Percentiles rank a stretch among this genome's conserved stretches.
phyloP scores from a whole-genome alignment of 35 echinoderm and acorn worm species.

The Hemicentrotus pulcherrimus region DNA sequence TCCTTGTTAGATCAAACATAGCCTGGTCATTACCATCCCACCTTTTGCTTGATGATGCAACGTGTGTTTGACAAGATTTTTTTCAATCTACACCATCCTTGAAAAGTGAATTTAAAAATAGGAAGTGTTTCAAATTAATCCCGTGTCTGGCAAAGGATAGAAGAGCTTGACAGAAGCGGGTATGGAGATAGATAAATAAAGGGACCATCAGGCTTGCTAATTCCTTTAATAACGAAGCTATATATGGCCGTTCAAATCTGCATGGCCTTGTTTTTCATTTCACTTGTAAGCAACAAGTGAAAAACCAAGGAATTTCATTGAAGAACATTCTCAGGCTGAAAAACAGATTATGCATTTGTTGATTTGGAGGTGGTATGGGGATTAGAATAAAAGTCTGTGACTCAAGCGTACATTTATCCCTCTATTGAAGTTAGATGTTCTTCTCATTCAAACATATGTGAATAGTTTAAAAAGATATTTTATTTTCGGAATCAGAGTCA shows the following conservation, averaged over 20 bases:
- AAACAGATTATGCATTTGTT: not conserved
- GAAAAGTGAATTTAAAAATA: not conserved
- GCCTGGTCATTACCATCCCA: not conserved
- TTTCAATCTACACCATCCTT: not conserved
- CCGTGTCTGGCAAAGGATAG: not conserved
- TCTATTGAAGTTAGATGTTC: not conserved
- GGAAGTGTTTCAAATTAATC: not conserved
- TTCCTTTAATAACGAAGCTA: not conserved
- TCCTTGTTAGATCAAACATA: not conserved
- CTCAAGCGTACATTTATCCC: not conserved
- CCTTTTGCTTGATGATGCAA: not conserved
- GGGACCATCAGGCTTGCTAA: not conserved
- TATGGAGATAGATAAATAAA: not conserved
- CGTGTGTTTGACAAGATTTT: not conserved
- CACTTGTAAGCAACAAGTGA: not conserved
- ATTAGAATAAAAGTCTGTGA: not conserved
- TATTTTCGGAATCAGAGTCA: no score
- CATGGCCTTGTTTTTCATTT: not conserved
- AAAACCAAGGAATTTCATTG: not conserved
- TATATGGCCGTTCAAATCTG: not conserved
- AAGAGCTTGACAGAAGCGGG: not conserved
- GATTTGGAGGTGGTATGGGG: not conserved
- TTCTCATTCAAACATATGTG: no score
- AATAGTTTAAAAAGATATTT: no score
- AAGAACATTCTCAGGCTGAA: not conserved